These are phyloP conservation scores for Lepidocyrtinus sp. DNA, from an alignment of 2,888 invertebrate genomes.

Conservation along the genomic window DNA sequence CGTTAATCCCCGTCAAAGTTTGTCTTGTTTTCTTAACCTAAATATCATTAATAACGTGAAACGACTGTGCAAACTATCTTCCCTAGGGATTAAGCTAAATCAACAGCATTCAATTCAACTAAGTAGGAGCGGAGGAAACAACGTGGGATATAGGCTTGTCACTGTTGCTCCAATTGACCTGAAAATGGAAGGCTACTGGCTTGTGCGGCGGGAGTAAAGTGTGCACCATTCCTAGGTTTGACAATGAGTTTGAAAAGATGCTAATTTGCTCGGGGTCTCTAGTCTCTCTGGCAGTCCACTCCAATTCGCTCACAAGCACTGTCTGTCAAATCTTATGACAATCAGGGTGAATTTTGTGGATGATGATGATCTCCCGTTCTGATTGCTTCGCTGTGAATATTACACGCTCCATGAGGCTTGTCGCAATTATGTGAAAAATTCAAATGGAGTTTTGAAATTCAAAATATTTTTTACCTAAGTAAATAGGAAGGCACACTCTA, in stretches of 20 bases:
- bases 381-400: too few species aligned
- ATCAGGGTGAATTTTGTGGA: not conserved
- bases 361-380: not conserved
- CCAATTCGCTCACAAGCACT: not conserved
- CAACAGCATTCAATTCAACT: not conserved
- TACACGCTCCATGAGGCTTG: not conserved
- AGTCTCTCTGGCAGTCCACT: not conserved
- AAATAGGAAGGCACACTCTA: not conserved
- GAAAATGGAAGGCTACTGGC: too few species aligned
- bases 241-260: too few species aligned
- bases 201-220: too few species aligned
- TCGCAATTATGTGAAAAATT: conserved; percentile 1
- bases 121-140: too few species aligned
- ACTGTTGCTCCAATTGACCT: conserved; percentile 8
- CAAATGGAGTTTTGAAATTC: not conserved
- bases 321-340: conserved; percentile 11
- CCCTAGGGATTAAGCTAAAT: conserved; percentile 9
- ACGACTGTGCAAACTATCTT: conserved; percentile 1
- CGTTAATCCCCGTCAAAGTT: not conserved
- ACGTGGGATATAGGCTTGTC: too few species aligned
- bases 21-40: conserved; percentile 9
- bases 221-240: too few species aligned
- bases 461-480: not conserved
- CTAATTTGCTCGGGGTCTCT: too few species aligned
- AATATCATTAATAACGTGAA: not conserved